Percentiles rank a stretch among this genome's conserved stretches.
Conservation (phyloP, 2,113 vertebrate genomes). For the Barnardius zonarius region DNA sequence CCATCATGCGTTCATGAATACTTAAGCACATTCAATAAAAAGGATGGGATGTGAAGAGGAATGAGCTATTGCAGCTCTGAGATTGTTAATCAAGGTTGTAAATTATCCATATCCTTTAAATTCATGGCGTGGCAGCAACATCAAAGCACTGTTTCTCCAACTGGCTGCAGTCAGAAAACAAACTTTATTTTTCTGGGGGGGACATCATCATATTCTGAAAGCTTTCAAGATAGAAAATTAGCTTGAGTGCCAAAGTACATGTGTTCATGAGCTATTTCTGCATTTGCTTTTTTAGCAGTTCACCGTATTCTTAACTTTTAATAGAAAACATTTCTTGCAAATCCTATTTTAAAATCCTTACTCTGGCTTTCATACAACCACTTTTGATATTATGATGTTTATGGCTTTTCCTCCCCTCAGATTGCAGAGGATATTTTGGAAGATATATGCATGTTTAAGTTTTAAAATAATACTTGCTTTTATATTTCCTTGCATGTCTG, state of each 20-base stretch:
- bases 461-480: background rate
- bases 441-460: background rate
- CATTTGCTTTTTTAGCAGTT: background rate
- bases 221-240: background rate
- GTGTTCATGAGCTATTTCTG: background rate
- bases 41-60: constrained; percentile 49
- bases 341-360: background rate
- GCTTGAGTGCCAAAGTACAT: background rate
- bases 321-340: background rate
- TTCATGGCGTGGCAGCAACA: background rate
- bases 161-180: constrained; percentile 16
- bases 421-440: background rate
- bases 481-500: background rate
- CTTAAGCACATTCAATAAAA: constrained; percentile 59
- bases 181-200: background rate
- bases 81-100: constrained; percentile 61
- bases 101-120: constrained; percentile 47
- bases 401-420: fast-evolving
- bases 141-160: constrained; percentile 7
- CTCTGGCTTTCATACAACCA: background rate
- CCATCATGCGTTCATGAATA: constrained; percentile 71
- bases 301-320: background rate
- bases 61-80: constrained; percentile 47
- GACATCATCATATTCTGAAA: background rate
- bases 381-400: background rate